phyloP scores from a whole-genome alignment of 2,888 invertebrate genomes.

The Eupithecia tripunctaria region DNA sequence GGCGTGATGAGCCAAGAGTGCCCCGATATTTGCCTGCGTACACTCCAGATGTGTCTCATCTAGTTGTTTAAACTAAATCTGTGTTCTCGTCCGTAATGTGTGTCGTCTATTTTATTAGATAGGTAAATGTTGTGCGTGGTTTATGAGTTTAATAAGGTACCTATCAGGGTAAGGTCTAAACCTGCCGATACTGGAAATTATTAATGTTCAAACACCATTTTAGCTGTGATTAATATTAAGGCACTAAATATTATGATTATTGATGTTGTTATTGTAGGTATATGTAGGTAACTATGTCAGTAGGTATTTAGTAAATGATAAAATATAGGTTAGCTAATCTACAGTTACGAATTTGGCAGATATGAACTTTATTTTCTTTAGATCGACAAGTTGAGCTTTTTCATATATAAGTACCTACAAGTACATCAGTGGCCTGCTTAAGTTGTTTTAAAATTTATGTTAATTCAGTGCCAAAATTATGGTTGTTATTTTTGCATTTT shows the following conservation, averaged over 20 bases:
- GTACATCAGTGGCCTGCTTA: neutral
- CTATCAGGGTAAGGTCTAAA: slow-evolving; percentile 49
- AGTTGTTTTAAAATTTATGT: neutral
- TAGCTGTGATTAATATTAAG: slow-evolving; percentile 53
- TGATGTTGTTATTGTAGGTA: slow-evolving; percentile 41
- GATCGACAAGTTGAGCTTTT: neutral
- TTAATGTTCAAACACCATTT: slow-evolving; percentile 45
- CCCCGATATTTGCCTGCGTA: slow-evolving; percentile 90
- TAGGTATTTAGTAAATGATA: neutral
- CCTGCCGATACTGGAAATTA: slow-evolving; percentile 29
- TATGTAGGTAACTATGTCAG: slow-evolving; percentile 19
- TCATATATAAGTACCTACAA: no score
- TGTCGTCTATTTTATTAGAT: slow-evolving; percentile 27
- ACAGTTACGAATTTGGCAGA: neutral
- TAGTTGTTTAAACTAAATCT: slow-evolving; percentile 85
- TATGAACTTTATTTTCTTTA: neutral
- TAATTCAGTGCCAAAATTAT: neutral
- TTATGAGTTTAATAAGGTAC: slow-evolving; percentile 27
- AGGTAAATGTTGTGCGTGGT: slow-evolving; percentile 31
- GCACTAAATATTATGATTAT: slow-evolving; percentile 42
- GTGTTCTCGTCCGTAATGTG: slow-evolving; percentile 8
- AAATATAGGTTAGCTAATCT: neutral
- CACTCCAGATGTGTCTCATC: slow-evolving; percentile 91
- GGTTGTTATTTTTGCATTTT: neutral
- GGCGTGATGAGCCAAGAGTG: slow-evolving; percentile 87